Conservation (phyloP, 2,888 invertebrate genomes). For the Tinea semifulvella region DNA sequence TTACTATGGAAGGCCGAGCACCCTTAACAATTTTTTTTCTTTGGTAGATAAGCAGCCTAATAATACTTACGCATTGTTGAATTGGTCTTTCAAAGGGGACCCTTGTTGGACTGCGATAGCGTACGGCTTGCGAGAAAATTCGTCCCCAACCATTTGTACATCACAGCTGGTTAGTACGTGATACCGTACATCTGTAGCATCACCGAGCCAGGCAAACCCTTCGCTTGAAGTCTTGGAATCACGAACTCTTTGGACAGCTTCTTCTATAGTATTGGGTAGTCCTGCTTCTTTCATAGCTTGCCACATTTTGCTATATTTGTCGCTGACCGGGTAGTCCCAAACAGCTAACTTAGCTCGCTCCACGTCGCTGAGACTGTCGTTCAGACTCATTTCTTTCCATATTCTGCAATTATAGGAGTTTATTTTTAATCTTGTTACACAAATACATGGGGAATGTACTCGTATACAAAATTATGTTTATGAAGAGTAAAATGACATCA, state of each 20-base stretch:
- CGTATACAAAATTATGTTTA: too few relatives aligned
- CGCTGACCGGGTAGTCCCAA: conserved; percentile 99
- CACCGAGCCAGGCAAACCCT: conserved; percentile 93
- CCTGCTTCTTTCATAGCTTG: conserved; percentile 90
- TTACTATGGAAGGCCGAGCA: too few relatives aligned
- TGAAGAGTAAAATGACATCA: too few relatives aligned
- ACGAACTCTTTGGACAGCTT: conserved; percentile 76
- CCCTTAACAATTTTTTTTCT: too few relatives aligned
- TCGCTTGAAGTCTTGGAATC: conserved; percentile 75
- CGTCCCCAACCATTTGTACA: conserved; percentile 92
- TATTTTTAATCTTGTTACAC: too few relatives aligned
- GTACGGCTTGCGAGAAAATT: conserved; percentile 97
- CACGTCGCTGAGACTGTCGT: conserved; percentile 89
- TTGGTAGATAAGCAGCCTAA: too few relatives aligned
- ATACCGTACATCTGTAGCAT: conserved; percentile 92
- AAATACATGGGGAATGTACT: too few relatives aligned
- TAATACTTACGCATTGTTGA: conserved; percentile 89
- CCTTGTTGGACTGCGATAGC: conserved; percentile 97
- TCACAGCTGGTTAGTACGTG: conserved; percentile 84
- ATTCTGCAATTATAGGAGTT: conserved; percentile 70
- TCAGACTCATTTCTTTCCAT: conserved; percentile 98
- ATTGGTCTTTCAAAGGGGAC: conserved; percentile 91
- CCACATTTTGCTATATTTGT: conserved; percentile 99
- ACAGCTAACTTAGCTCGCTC: conserved; percentile 95
- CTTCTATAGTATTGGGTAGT: conserved; percentile 80